These are phyloP conservation scores for Carcina quercana DNA, from an alignment of 2,888 invertebrate species.

Conservation along the genomic window DNA sequence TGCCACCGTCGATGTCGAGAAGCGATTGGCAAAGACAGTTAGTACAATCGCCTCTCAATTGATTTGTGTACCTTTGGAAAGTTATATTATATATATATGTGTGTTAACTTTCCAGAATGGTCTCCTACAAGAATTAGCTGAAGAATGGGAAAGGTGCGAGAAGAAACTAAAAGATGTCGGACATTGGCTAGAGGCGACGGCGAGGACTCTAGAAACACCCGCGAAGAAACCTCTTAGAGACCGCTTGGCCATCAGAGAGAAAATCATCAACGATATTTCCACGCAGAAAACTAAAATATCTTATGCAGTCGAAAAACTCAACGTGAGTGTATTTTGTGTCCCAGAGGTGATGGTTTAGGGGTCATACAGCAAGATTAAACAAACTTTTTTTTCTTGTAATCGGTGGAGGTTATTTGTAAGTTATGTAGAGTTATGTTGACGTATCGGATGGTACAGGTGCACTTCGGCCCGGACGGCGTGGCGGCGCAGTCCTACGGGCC, in stretches of 20 bases:
- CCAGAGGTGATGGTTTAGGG: slow-evolving; percentile 84
- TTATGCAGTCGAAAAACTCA: slow-evolving; percentile 91
- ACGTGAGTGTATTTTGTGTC: slow-evolving; percentile 77
- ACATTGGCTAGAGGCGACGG: slow-evolving; percentile 91
- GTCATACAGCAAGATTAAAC: slow-evolving; percentile 81
- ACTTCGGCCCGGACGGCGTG: slow-evolving; percentile 91
- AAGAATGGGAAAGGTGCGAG: slow-evolving; percentile 98
- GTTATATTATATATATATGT: slow-evolving; percentile 4
- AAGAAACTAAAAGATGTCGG: slow-evolving; percentile 93
- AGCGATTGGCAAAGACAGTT: slow-evolving; percentile 89
- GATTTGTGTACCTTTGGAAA: too few species aligned
- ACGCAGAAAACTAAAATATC: slow-evolving; percentile 93
- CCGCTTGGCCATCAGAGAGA: slow-evolving; percentile 89
- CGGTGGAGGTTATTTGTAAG: not conserved
- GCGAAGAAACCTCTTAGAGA: slow-evolving; percentile 92
- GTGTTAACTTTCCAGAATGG: slow-evolving; percentile 79
- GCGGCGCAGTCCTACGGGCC: slow-evolving; percentile 82
- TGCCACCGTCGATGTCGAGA: slow-evolving; percentile 89
- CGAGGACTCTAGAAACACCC: slow-evolving; percentile 82
- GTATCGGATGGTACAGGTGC: too few species aligned
- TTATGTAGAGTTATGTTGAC: too few species aligned
- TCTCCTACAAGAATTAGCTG: slow-evolving; percentile 90
- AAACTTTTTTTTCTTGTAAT: not conserved
- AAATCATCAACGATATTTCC: slow-evolving; percentile 88
- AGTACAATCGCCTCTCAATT: slow-evolving; percentile 35